phyloP scores from a whole-genome alignment of 2,888 invertebrate genomes.

The Lithophane ornitopus region DNA sequence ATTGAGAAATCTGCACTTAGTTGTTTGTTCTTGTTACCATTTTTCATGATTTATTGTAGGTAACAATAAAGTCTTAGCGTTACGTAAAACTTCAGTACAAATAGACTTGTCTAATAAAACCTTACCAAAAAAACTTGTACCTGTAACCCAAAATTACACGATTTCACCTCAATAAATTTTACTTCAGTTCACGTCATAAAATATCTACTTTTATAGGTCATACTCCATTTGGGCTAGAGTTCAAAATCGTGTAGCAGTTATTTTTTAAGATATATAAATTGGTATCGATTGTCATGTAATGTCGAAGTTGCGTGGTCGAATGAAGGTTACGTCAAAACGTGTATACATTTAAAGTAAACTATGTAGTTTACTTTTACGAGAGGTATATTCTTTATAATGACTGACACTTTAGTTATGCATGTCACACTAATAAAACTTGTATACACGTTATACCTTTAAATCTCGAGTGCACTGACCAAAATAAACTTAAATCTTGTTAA shows the following conservation, averaged over 20 bases:
- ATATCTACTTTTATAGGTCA: slow-evolving; percentile 1
- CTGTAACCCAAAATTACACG: slow-evolving; percentile 37
- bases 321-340: slow-evolving; percentile 54
- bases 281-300: slow-evolving; percentile 65
- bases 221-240: slow-evolving; percentile 18
- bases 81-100: neutral
- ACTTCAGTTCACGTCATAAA: neutral
- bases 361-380: slow-evolving; percentile 10
- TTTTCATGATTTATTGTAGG: neutral
- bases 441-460: too few relatives aligned
- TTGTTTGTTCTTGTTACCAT: neutral
- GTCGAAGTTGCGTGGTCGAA: slow-evolving; percentile 65
- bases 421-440: too few relatives aligned
- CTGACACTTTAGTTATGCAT: neutral
- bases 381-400: slow-evolving; percentile 3
- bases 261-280: slow-evolving; percentile 50
- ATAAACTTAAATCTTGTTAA: too few relatives aligned
- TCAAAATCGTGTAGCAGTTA: slow-evolving; percentile 37
- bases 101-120: slow-evolving; percentile 18
- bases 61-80: neutral
- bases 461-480: too few relatives aligned
- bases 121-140: slow-evolving; percentile 18
- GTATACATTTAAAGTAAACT: slow-evolving; percentile 35
- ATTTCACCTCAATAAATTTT: slow-evolving; percentile 28
- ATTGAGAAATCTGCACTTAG: neutral